Base-by-base conservation (phyloP, 2,797 vertebrate species). In the Siniperca scherzeri region DNA sequence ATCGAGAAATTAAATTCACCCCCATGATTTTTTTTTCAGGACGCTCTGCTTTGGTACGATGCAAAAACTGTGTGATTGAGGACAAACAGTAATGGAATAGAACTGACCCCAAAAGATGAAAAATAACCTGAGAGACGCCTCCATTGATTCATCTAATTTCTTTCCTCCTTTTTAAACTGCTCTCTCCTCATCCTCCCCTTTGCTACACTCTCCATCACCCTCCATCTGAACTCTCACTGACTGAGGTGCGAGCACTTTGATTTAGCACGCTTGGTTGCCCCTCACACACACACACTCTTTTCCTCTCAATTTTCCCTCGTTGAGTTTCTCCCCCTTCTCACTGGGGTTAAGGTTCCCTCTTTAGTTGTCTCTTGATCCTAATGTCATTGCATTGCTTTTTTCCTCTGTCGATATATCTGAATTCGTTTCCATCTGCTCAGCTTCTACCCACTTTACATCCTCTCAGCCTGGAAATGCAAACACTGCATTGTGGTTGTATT, bases 181-280 rank as follows among this genome's bases (percentile, higher is more conserved):
- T 80, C 85, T 79, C 84, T 80, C 85, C 66, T 87, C 77, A 79
- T 84, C 82, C 74, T 81, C 83, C 77, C 62, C 83, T 88, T 74
- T 84, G 77, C 88, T 57, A 6, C 82, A 13, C 79, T 86, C 56
- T 71, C 74, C 48, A 55, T 88, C 91, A 87, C 77, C 87, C 87
- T 88, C 74, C 79, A 36, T 91, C 80, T 93, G 91, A 93, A 93
- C 92, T 88, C 83, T 80, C 75, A 21, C 87, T 92, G 91, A 94
- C 91, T 92, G 91, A 92, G 92, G 91, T 89, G 83, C 64, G 59
- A 86, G 75, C 88, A 74, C 86, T 90, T 87, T 85, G 90, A 89
- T 88, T 88, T 87, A 55, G 38, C 82, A 87, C 87, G 78, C 74
- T 84, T 38, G 62, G 71, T 70, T 76, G 68, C 75, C 52, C 70